Percentiles rank a stretch among this genome's conserved stretches.
These are phyloP conservation scores for Lithosia quadra DNA, from an alignment of 2,888 invertebrate genomes.

Conservation along the genomic window DNA sequence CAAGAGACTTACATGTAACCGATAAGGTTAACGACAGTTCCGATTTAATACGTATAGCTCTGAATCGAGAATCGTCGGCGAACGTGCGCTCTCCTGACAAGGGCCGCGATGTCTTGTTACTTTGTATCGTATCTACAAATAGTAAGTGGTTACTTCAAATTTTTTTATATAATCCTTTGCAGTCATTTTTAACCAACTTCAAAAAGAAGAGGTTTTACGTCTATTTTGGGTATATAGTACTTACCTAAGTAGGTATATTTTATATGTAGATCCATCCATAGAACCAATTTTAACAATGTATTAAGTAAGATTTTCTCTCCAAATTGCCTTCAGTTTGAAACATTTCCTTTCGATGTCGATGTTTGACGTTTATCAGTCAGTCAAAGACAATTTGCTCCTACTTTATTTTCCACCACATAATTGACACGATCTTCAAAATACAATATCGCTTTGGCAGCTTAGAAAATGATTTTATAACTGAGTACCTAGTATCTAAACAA, in stretches of 20 bases:
- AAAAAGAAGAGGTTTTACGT: too few relatives aligned
- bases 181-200: too few relatives aligned
- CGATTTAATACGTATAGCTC: slow-evolving; percentile 59
- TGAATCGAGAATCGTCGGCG: slow-evolving; percentile 59
- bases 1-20: slow-evolving; percentile 61
- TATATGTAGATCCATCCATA: too few relatives aligned
- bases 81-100: slow-evolving; percentile 50
- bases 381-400: background rate
- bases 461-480: background rate
- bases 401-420: background rate
- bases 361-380: background rate
- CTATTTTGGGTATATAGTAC: too few relatives aligned
- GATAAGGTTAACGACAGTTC: slow-evolving; percentile 72
- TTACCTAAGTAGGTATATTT: too few relatives aligned
- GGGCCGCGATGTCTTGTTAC: background rate
- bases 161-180: background rate
- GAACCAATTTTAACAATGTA: too few relatives aligned
- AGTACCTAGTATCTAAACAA: background rate
- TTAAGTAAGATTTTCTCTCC: too few relatives aligned
- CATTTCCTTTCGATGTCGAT: background rate
- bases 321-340: background rate
- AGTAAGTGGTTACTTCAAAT: background rate
- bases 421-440: background rate
- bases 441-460: background rate
- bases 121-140: background rate